These are phyloP conservation scores for Cactoblastis cactorum DNA, from an alignment of 2,888 invertebrate genomes.

Conservation along the genomic window DNA sequence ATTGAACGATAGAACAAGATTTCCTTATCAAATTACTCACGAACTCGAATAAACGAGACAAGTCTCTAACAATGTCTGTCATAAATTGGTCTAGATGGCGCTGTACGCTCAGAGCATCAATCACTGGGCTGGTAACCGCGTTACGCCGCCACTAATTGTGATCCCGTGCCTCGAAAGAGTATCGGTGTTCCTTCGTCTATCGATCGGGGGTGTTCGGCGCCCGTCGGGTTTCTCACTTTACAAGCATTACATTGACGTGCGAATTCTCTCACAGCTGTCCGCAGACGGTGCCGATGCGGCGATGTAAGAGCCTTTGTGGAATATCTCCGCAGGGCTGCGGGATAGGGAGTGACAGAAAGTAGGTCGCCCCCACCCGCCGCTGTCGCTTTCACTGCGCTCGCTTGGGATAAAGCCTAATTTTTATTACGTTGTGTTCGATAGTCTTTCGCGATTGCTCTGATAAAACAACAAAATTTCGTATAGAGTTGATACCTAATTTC, in stretches of 20 bases:
- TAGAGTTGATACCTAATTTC: background rate
- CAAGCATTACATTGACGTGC: constrained; percentile 51
- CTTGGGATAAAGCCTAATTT: constrained; percentile 67
- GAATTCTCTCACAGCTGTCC: constrained; percentile 44
- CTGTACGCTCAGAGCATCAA: constrained; percentile 34
- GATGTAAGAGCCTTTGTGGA: constrained; percentile 36
- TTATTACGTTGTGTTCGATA: constrained; percentile 65
- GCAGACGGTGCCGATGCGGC: constrained; percentile 37
- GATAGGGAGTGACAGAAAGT: constrained; percentile 53
- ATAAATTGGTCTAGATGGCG: constrained; percentile 27
- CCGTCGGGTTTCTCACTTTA: constrained; percentile 29
- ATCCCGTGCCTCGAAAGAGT: constrained; percentile 43
- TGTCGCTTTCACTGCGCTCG: constrained; percentile 63
- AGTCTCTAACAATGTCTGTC: constrained; percentile 19
- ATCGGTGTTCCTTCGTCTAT: constrained; percentile 44
- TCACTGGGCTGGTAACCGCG: constrained; percentile 54
- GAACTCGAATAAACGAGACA: constrained; percentile 14
- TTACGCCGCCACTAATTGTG: constrained; percentile 65
- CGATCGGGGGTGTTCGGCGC: constrained; percentile 34
- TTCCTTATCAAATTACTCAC: background rate
- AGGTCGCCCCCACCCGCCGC: constrained; percentile 48
- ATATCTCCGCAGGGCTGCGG: constrained; percentile 35
- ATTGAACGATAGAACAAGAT: background rate
- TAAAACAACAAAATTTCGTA: constrained; percentile 22
- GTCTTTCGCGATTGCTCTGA: constrained; percentile 44